Evolutionary conservation across 2,888 invertebrate species (phyloP), one percentile per base, ranked within the genome.

Genomic region (Andricus curvator): DNA sequence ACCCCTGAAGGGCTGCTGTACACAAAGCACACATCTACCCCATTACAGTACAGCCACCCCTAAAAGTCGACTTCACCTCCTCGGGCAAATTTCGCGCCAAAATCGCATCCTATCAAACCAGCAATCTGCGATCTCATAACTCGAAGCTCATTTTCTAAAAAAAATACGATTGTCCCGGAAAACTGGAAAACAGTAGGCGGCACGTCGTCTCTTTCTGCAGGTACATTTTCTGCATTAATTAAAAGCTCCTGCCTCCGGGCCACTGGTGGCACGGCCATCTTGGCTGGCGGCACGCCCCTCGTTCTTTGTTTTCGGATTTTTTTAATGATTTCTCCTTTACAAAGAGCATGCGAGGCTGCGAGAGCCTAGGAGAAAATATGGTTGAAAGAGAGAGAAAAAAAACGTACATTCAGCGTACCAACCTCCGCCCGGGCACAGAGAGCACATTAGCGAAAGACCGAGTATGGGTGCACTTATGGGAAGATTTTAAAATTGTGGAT

Each of bases 231-330:
- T 88, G 90, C 89, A 90, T 90, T 91, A 92, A 92, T 92, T 92
- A 91, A 92, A 90, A 90, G 90, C 89, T 88, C 89, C 91, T 88
- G 88, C 90, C 91, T 89, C 90, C 90, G 88, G 89, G 89, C 88
- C 84, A 87, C 87, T 77, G 84, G 83, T 86, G 77, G 88, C 86
- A 89, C 92, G 90, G 92, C 92, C 92, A 92, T 92, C 92, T 92
- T 92, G 91, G 88, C 90, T 89, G 78, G 84, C 88, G 92, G 87
- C 91, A 92, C 92, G 92, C 92, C 92, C 90, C 89, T 90, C 87
- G 89, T 88, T 87, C 89, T 91, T 92, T 91, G 91, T 92, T 92
- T 92, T 89, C 89, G 84, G 85, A 88, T 89, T 90, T 90, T 91
- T 91, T 91, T 90, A 89, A 91, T 91, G 89, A 91, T 90, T 91